Evolutionary conservation across 2,113 vertebrate genomes (phyloP), one percentile per base, ranked within the genome.

Genomic region (Gymnarchus niloticus): DNA sequence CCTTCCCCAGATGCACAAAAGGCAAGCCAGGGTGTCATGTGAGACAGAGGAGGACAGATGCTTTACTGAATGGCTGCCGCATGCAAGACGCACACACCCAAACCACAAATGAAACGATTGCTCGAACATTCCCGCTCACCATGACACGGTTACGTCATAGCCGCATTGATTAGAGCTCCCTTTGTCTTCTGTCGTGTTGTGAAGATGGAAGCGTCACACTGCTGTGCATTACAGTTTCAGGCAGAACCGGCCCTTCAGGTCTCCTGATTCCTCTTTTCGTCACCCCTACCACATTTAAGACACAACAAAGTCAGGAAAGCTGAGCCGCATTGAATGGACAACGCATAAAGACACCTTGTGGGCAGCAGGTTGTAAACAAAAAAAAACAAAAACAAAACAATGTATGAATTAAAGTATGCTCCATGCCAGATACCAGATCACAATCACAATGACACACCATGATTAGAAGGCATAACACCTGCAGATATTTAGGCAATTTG

Each of bases 161-260:
- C 21, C 4, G 54, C 25, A n/a, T 28, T 1, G 33, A 56, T 7
- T 73, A 17, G 33, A 78, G n/a, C 76, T 80, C 21, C 4, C 52
- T 61, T 80, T 61, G 77, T 17, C 56, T 37, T 49, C 37, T 23
- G 48, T 51, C 28, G 6, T 41, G 6, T 73, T 37, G n/a, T 28
- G 25, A 81, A 46, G 37, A 28, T 57, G 73, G 14, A 28, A 19
- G 14, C 49, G 51, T 51, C 51, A 82, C 25, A 25, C 33, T 54
- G 48, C 17, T 7, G 1, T 82, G 19, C 14, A 14, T 21, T n/a
- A 6, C 25, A 3, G 8, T 28, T 5, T 7, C 17, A 52, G 49
- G 54, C 69, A 37, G 76, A 85, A 85, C 85, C 85, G 57, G 76
- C 44, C 56, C 25, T 54, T 81, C 85, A 85, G 76, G 85, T 85